These are phyloP conservation scores for Onychorhynchus coronatus DNA, from an alignment of 2,113 vertebrate species.

Conservation along the genomic window DNA sequence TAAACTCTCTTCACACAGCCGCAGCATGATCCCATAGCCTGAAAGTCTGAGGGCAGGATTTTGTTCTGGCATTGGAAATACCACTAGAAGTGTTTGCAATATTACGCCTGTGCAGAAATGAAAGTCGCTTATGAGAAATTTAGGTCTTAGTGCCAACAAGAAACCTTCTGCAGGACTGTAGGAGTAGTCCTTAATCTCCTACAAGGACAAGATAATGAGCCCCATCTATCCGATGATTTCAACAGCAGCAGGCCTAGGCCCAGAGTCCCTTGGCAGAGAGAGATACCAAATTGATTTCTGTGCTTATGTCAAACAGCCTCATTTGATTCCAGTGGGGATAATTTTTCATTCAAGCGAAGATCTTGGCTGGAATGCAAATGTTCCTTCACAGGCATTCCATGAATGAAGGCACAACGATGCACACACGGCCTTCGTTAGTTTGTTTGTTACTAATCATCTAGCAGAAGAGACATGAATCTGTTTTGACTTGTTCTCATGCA, in stretches of 20 bases:
- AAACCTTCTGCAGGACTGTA: neutral
- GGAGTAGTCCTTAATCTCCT: neutral
- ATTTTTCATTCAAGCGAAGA: conserved; percentile 16
- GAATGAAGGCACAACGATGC: neutral
- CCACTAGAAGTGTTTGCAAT: neutral
- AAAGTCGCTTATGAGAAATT: neutral
- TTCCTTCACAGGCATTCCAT: neutral
- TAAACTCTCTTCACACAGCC: neutral
- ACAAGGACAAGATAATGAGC: neutral
- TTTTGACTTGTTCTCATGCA: neutral
- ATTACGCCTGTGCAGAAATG: neutral
- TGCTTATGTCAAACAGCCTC: conserved; percentile 1
- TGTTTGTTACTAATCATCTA: neutral
- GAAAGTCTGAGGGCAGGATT: neutral
- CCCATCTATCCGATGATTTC: neutral
- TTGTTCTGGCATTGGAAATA: neutral
- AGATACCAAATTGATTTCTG: conserved; percentile 25
- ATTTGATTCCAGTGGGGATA: conserved; percentile 25
- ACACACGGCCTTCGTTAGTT: neutral
- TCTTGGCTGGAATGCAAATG: neutral
- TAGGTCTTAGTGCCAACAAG: neutral
- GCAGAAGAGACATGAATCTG: neutral
- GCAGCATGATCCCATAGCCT: neutral
- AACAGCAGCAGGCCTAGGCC: neutral
- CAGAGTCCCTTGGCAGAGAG: neutral